These are phyloP conservation scores for Pongo abelii DNA, from an alignment of 2,113 vertebrate species.

Conservation along the genomic window DNA sequence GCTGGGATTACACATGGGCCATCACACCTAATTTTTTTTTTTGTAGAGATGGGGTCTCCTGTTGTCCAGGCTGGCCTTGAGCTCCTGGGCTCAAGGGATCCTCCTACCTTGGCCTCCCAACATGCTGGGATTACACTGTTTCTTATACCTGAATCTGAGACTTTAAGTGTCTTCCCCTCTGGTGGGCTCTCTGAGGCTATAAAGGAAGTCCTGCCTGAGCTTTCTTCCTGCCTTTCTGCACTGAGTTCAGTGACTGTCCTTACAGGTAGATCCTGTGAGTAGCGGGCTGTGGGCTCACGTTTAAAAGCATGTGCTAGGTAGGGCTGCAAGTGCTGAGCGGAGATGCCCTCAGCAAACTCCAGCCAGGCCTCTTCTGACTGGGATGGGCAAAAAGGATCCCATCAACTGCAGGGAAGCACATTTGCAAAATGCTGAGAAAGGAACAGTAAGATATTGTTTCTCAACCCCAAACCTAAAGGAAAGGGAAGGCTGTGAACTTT, in stretches of 20 bases:
- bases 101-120: too few relatives aligned
- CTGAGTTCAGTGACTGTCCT: not conserved
- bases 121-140: not conserved
- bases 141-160: not conserved
- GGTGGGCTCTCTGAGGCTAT: not conserved
- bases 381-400: not conserved
- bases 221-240: not conserved
- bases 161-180: not conserved
- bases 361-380: not conserved
- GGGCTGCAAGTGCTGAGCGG: not conserved
- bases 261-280: fast-evolving
- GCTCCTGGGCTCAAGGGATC: too few relatives aligned
- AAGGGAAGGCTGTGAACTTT: not conserved
- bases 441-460: not conserved
- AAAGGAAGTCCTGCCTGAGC: not conserved
- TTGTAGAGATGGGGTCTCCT: too few relatives aligned
- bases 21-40: too few relatives aligned
- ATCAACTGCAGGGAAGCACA: not conserved
- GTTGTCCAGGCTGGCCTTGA: too few relatives aligned
- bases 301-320: not conserved
- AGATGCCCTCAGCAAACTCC: not conserved
- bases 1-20: too few relatives aligned
- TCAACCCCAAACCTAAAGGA: not conserved
- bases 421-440: not conserved
- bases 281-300: not conserved